Evolutionary conservation across 35 echinoderm and acorn worm genomes (phyloP), one percentile per base, ranked within the genome.

Genomic region (Lytechinus pictus): DNA sequence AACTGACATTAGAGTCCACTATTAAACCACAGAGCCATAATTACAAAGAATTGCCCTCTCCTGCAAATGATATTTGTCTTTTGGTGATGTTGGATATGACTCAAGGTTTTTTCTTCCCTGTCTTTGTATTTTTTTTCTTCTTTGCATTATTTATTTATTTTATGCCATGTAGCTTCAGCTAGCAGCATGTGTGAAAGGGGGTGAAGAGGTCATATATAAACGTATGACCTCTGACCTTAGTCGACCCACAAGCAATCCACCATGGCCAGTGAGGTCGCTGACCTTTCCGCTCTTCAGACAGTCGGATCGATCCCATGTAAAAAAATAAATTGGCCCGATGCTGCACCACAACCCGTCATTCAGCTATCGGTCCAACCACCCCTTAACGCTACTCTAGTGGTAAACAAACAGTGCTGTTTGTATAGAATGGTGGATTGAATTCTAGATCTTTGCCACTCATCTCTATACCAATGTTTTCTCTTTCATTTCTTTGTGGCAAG

Each of bases 371-470:
- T 79, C 88, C 3, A 90, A 28, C 88, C n/a, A 28, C 88, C 88
- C 88, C 27, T 90, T 29, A 89, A 79, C 52, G 88, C 88, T 90
- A 90, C 88, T 90, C 4, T 27, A 90, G 88, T 90, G 88, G 88
- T 90, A 90, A 90, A 90, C 88, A 90, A 90, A 54, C 88, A 21
- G 88, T 90, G 88, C 88, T 90, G 88, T 90, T 90, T 90, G 88
- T 90, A 90, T 52, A 90, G 29, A 90, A 54, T 90, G 88, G 88
- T 90, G 88, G 88, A 79, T 79, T 79, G 19, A n/a, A 79, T 79
- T n/a, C 33, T 5, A 79, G 66, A 79, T 24, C 1, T 79, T 79
- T 79, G 66, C 66, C 66, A 79, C 66, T n/a, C 19, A 24, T 79
- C 66, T 79, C 66, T 79, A 24, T 79, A 24, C 66, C 66, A 79